A percentile compares a stretch with the other conserved stretches of the same genome.
Conservation (phyloP, 2,797 vertebrate species). For the Botia kubotai region DNA sequence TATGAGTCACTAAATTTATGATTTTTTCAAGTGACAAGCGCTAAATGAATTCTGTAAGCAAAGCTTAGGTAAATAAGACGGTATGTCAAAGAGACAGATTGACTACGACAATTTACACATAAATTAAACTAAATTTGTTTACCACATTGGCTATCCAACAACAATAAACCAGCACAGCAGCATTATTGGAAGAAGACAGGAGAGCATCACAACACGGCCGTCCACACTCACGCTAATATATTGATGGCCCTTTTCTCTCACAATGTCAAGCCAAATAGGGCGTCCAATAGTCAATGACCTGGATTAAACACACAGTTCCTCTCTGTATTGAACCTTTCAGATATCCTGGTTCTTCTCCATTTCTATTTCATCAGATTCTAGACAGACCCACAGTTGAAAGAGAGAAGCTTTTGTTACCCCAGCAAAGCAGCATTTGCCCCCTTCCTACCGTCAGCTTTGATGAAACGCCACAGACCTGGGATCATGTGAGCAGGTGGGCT, state of each 20-base stretch:
- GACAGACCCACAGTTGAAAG: not conserved
- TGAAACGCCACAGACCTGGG: constrained; percentile 17
- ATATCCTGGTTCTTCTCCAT: not conserved
- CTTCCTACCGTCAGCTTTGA: constrained; percentile 29
- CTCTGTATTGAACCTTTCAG: not conserved
- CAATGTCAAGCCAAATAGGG: constrained; percentile 4
- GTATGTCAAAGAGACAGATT: constrained; percentile 67
- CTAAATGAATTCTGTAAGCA: not conserved
- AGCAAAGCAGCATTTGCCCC: not conserved
- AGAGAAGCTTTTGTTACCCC: not conserved
- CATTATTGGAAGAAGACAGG: constrained; percentile 55
- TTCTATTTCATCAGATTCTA: not conserved
- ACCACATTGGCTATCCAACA: constrained; percentile 45
- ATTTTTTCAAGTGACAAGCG: constrained; percentile 1
- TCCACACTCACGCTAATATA: constrained; percentile 5
- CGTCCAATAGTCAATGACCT: constrained; percentile 28
- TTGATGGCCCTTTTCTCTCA: constrained; percentile 34
- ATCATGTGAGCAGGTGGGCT: constrained; percentile 42
- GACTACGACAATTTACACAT: constrained; percentile 61
- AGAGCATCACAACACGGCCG: constrained; percentile 40
- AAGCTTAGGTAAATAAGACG: constrained; percentile 6
- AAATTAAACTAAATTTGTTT: constrained; percentile 63
- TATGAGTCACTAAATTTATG: not conserved
- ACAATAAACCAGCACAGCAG: constrained; percentile 53
- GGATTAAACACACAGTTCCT: constrained; percentile 32